Conservation (phyloP, 2,797 vertebrate species). For the Trematomus bernacchii region DNA sequence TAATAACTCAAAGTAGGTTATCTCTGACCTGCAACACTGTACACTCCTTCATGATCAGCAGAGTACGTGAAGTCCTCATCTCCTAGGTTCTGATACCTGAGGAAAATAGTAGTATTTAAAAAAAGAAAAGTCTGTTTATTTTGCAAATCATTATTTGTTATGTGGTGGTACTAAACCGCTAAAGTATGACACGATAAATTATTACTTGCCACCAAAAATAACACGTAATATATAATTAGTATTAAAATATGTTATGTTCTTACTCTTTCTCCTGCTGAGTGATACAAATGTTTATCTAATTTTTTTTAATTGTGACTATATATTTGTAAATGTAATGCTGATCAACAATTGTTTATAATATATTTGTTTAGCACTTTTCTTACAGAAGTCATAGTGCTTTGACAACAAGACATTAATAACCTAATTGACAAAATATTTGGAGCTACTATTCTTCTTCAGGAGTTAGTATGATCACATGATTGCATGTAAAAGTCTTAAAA, state of each 20-base stretch:
- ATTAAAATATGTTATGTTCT: neutral
- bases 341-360: neutral
- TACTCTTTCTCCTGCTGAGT: slow-evolving; percentile 10
- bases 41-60: rapidly evolving
- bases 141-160: neutral
- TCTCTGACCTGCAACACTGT: slow-evolving; percentile 3
- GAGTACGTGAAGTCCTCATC: neutral
- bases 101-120: too few species aligned
- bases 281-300: too few species aligned
- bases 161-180: neutral
- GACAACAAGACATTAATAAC: neutral
- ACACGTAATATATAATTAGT: neutral
- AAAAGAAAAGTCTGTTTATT: neutral
- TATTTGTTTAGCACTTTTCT: neutral
- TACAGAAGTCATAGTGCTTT: neutral
- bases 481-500: neutral
- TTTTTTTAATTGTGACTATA: neutral
- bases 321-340: neutral
- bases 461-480: neutral
- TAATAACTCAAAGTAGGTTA: neutral
- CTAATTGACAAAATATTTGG: neutral
- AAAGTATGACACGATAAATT: neutral
- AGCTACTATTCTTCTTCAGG: neutral
- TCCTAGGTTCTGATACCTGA: neutral
- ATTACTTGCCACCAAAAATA: neutral